Conservation (phyloP, 2,888 invertebrate species). For the Orthosia gracilis region DNA sequence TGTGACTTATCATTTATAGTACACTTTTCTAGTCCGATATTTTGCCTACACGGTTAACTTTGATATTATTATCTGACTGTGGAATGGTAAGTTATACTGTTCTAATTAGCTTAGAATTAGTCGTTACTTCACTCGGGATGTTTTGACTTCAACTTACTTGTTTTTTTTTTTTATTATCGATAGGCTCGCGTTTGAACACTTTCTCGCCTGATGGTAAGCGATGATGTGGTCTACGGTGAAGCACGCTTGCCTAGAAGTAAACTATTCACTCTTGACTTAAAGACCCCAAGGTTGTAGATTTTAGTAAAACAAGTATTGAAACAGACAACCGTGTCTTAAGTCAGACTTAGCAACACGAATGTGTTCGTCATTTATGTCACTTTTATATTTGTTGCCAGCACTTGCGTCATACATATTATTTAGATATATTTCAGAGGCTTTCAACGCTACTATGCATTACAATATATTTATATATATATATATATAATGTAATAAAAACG, state of each 20-base stretch:
- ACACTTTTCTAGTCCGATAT: slow-evolving; percentile 11
- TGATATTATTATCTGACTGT: slow-evolving; percentile 65
- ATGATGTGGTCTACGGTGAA: too few relatives aligned
- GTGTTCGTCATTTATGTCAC: slow-evolving; percentile 20
- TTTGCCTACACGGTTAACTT: slow-evolving; percentile 30
- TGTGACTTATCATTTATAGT: slow-evolving; percentile 38
- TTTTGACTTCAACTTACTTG: slow-evolving; percentile 36
- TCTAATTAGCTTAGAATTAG: slow-evolving; percentile 28
- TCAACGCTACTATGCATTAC: slow-evolving; percentile 87
- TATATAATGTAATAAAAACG: slow-evolving; percentile 81
- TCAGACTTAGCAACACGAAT: slow-evolving; percentile 34
- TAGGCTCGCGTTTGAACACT: too few relatives aligned
- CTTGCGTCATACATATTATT: slow-evolving; percentile 76
- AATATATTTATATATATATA: slow-evolving; percentile 74
- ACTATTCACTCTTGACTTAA: too few relatives aligned
- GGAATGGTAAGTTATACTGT: slow-evolving; percentile 69
- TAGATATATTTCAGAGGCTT: slow-evolving; percentile 84
- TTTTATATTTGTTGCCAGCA: slow-evolving; percentile 80
- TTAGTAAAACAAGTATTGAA: slow-evolving; percentile 39
- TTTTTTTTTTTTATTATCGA: too few relatives aligned
- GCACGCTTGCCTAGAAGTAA: too few relatives aligned
- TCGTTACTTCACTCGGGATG: slow-evolving; percentile 19
- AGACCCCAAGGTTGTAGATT: too few relatives aligned
- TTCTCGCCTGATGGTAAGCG: too few relatives aligned
- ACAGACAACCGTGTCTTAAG: slow-evolving; percentile 27